phyloP scores from a whole-genome alignment of 2,888 invertebrate genomes.

The Chrysodeixis includens region DNA sequence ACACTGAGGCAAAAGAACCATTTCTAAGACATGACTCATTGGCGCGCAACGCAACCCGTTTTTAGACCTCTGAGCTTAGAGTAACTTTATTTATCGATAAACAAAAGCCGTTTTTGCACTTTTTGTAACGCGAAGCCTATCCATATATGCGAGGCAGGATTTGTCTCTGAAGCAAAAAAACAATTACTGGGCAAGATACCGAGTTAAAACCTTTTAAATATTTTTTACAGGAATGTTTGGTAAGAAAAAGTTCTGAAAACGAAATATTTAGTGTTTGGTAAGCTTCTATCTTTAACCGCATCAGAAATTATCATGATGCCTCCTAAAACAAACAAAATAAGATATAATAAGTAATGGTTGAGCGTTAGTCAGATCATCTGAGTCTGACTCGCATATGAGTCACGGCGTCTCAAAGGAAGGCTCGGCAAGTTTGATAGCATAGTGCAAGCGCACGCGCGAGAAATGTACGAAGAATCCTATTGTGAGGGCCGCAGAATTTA shows the following conservation, averaged over 20 bases:
- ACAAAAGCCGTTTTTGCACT: constrained; percentile 32
- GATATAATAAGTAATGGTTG: constrained; percentile 49
- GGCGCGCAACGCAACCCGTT: constrained; percentile 72
- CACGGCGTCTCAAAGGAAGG: constrained; percentile 77
- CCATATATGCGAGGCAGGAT: constrained; percentile 12
- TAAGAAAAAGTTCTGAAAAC: neutral
- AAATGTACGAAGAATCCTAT: constrained; percentile 82
- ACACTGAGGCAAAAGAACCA: constrained; percentile 57
- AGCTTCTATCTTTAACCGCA: constrained; percentile 7
- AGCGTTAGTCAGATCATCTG: constrained; percentile 68
- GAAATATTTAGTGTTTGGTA: neutral
- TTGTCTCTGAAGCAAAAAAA: constrained; percentile 6
- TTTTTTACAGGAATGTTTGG: neutral
- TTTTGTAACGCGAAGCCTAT: constrained; percentile 15
- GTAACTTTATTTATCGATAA: constrained; percentile 57
- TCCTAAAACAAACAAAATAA: constrained; percentile 44
- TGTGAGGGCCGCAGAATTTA: constrained; percentile 82
- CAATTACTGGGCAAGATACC: neutral
- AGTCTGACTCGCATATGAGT: constrained; percentile 83
- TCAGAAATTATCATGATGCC: constrained; percentile 27
- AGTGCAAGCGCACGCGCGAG: constrained; percentile 67
- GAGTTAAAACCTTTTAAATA: neutral
- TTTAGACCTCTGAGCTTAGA: constrained; percentile 68
- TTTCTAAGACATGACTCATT: constrained; percentile 69
- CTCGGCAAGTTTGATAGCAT: constrained; percentile 66